Evolutionary conservation across 2,113 vertebrate genomes (phyloP).

Genomic region (Hymenochirus boettgeri): DNA sequence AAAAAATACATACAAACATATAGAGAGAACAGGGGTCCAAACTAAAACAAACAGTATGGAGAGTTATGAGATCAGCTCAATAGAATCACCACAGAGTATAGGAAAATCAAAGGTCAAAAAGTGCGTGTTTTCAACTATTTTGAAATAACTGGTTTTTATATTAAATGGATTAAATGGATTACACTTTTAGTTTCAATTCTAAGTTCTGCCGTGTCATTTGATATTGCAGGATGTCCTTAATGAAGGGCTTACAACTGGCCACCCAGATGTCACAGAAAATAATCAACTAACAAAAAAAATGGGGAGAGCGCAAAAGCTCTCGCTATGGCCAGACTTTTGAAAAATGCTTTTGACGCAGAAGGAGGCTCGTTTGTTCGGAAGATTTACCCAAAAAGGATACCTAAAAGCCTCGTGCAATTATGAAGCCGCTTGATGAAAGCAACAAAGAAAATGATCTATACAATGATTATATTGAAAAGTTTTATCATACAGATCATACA

Average conservation of each 20-base stretch:
- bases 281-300: conserved; percentile 35
- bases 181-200: too few species aligned
- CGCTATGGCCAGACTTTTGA: conserved; percentile 78
- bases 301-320: conserved; percentile 52
- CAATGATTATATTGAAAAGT: conserved; percentile 83
- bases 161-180: too few species aligned
- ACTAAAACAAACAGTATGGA: too few species aligned
- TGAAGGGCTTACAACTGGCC: neutral
- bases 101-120: too few species aligned
- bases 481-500: conserved; percentile 86
- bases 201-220: too few species aligned
- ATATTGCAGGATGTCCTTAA: conserved; percentile 19
- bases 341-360: conserved; percentile 78
- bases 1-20: too few species aligned
- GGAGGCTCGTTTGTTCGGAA: conserved; percentile 45
- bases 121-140: too few species aligned
- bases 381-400: conserved; percentile 74
- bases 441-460: conserved; percentile 75
- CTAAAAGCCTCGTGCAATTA: conserved; percentile 82
- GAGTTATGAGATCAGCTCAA: too few species aligned
- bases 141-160: too few species aligned
- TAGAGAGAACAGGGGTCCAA: too few species aligned
- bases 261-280: conserved; percentile 37
- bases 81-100: too few species aligned
- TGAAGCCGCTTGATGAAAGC: conserved; percentile 64